These are phyloP conservation scores for Branchellion lobata DNA, from an alignment of 2,888 invertebrate genomes.

Conservation along the genomic window DNA sequence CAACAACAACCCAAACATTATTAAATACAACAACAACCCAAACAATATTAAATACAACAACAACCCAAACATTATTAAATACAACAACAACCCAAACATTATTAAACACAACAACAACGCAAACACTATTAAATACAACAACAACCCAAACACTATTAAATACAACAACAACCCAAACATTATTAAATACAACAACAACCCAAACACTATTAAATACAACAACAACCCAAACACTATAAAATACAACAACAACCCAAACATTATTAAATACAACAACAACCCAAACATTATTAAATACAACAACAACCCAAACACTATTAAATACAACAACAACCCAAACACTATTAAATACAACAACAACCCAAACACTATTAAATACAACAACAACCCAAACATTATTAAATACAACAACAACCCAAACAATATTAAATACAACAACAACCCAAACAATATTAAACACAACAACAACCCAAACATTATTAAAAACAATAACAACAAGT, in stretches of 20 bases:
- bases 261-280: too few relatives aligned
- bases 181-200: conserved; percentile 1
- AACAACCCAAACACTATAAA: background rate
- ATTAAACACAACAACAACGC: too few relatives aligned
- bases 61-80: too few relatives aligned
- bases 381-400: background rate
- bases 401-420: background rate
- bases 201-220: background rate
- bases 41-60: too few relatives aligned
- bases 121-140: too few relatives aligned
- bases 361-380: background rate
- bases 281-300: background rate
- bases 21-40: too few relatives aligned
- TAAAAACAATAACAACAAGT: background rate
- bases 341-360: background rate
- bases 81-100: too few relatives aligned
- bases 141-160: background rate
- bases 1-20: too few relatives aligned
- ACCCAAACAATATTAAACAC: background rate
- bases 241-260: background rate
- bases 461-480: background rate
- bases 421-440: background rate
- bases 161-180: background rate
- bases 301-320: background rate
- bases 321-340: conserved; percentile 23